Evolutionary conservation across 2,888 invertebrate species (phyloP), one percentile per base, ranked within the genome.

Genomic region (Cephus spinipes): DNA sequence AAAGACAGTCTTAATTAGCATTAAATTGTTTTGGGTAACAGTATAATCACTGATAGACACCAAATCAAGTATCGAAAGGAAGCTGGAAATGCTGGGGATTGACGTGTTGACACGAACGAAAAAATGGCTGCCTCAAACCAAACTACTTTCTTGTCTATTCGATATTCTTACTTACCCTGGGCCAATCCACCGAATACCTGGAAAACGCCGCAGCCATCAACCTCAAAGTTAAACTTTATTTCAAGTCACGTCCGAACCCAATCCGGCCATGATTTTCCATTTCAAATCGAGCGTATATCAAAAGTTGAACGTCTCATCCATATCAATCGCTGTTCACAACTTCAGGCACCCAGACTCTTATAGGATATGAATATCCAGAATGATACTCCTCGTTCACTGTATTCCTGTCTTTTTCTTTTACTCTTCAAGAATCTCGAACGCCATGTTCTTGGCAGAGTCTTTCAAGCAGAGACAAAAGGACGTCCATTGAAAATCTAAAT

Each of bases 271-370:
- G 89, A 90, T 90, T 90, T 90, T 90, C 89, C 89, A 90, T 89
- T 90, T 90, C 86, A 90, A 90, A 90, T 90, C 85, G 88, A 90
- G 90, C 90, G 88, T 88, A 88, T 88, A 90, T 90, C 89, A 89
- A 89, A 88, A 87, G 84, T 88, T 85, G 83, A 77, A 82, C 85
- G 84, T 87, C 86, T 89, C 88, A 89, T 89, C 88, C 90, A 90
- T 90, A 90, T 89, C 89, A 89, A 90, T 90, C 87, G 87, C 23
- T 55, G 6, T 6, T 23, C 40, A 6, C 40, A 23, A 55, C 40
- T 55, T 55, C 40, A 9, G 40, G 23, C 15, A 23, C 6, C 23
- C 15, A 35, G 40, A 23, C 40, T 55, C 23, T 55, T 23, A 23
- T 9, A 6, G 40, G 40, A 55, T 55, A 55, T 55, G 40, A 23